These are phyloP conservation scores for Tetanocera ferruginea DNA, from an alignment of 2,888 invertebrate species.

Conservation along the genomic window DNA sequence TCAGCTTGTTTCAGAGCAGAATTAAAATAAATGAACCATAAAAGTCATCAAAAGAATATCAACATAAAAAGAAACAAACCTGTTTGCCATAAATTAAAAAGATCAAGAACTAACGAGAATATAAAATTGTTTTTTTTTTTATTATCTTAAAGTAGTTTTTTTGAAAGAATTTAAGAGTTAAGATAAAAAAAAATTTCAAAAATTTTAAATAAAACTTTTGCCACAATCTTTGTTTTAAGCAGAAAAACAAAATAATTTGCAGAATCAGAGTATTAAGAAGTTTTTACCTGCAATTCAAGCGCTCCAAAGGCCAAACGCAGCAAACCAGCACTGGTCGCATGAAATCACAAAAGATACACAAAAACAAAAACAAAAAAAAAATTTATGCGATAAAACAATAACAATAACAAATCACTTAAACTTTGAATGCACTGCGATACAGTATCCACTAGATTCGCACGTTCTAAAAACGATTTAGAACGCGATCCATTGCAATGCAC, in stretches of 20 bases:
- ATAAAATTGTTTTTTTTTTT: too few relatives aligned
- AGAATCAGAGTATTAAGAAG: background rate
- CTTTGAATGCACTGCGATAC: background rate
- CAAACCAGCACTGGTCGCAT: background rate
- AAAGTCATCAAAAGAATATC: too few relatives aligned
- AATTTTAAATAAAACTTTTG: too few relatives aligned
- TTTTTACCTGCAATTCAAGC: too few relatives aligned
- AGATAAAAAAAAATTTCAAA: too few relatives aligned
- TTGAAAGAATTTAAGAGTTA: too few relatives aligned
- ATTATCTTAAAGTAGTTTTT: too few relatives aligned
- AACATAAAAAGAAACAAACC: too few relatives aligned
- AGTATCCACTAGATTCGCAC: conserved; percentile 29
- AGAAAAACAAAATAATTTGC: background rate
- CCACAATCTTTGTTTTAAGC: background rate
- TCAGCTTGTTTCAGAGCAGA: too few relatives aligned
- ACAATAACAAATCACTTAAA: background rate
- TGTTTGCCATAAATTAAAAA: too few relatives aligned
- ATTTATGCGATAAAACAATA: background rate
- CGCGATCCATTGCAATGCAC: conserved; percentile 20
- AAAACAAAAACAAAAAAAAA: background rate
- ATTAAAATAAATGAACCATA: too few relatives aligned
- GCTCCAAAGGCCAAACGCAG: background rate
- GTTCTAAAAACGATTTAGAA: conserved; percentile 37
- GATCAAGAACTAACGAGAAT: too few relatives aligned
- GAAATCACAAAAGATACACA: background rate